A percentile compares a stretch with the other conserved stretches of the same genome.
phyloP scores from a whole-genome alignment of 2,888 invertebrate genomes.

The Ctenicera cuprea region DNA sequence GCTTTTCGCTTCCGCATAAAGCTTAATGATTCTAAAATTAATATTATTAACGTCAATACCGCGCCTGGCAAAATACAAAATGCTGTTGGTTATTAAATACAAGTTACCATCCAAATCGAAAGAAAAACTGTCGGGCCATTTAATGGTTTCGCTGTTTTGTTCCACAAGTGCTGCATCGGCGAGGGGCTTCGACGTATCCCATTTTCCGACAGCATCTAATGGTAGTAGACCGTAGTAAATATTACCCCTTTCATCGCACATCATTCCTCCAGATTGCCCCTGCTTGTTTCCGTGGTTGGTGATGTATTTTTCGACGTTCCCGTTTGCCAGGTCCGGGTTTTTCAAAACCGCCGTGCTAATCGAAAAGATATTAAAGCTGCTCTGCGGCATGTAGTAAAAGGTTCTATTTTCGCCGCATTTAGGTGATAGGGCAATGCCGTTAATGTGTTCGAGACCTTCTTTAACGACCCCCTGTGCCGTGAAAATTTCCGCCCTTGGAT shows the following conservation, averaged over 20 bases:
- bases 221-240: constrained; percentile 81
- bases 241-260: constrained; percentile 79
- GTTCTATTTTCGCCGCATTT: constrained; percentile 62
- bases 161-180: constrained; percentile 77
- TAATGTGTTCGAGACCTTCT: constrained; percentile 73
- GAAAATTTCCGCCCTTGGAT: constrained; percentile 75
- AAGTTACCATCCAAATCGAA: constrained; percentile 79
- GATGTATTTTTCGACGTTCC: constrained; percentile 69
- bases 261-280: constrained; percentile 83
- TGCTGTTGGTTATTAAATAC: constrained; percentile 76
- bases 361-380: constrained; percentile 79
- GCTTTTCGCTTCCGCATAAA: constrained; percentile 76
- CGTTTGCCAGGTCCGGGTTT: constrained; percentile 69
- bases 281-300: constrained; percentile 77
- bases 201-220: constrained; percentile 81
- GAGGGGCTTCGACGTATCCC: constrained; percentile 78
- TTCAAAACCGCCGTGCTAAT: constrained; percentile 77
- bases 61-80: constrained; percentile 62
- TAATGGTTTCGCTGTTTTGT: constrained; percentile 78
- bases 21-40: constrained; percentile 79
- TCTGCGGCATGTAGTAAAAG: constrained; percentile 80
- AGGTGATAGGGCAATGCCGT: constrained; percentile 77
- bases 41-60: constrained; percentile 68
- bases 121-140: constrained; percentile 82
- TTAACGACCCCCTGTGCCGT: constrained; percentile 75